These are phyloP conservation scores for Brachionus manjavacas DNA, from an alignment of 1,140 invertebrate species.

Conservation along the genomic window DNA sequence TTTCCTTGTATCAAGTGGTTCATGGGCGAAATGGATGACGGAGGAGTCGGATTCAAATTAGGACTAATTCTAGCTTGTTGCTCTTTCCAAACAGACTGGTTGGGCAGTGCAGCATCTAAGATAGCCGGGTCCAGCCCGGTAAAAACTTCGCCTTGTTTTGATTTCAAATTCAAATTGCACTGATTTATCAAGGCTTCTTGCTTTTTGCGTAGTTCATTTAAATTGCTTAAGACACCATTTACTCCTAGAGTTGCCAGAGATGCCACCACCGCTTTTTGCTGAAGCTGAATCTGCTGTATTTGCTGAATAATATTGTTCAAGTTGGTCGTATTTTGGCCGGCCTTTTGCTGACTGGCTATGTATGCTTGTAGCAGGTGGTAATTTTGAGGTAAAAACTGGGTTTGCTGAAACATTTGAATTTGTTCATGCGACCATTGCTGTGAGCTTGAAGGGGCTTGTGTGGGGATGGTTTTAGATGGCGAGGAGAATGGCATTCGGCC, in stretches of 20 bases:
- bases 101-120: not conserved
- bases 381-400: constrained; percentile 31
- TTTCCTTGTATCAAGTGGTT: not conserved
- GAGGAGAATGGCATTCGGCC: constrained; percentile 26
- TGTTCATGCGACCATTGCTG: not conserved
- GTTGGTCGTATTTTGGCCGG: not conserved
- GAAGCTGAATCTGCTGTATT: constrained; percentile 32
- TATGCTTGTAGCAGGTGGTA: not conserved
- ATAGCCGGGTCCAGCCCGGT: constrained; percentile 23
- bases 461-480: not conserved
- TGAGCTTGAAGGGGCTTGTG: not conserved
- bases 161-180: not conserved
- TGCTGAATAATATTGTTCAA: constrained; percentile 3
- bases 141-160: not conserved
- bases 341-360: not conserved
- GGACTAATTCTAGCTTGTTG: not conserved
- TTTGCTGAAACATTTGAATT: constrained; percentile 5
- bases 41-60: not conserved
- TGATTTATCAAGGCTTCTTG: constrained; percentile 5
- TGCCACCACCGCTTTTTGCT: constrained; percentile 28
- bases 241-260: not conserved
- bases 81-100: not conserved
- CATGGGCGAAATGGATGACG: constrained; percentile 7
- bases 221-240: not conserved
- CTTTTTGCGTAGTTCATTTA: not conserved